Conservation (phyloP, 2,113 vertebrate genomes). For the Engraulis encrasicolus region DNA sequence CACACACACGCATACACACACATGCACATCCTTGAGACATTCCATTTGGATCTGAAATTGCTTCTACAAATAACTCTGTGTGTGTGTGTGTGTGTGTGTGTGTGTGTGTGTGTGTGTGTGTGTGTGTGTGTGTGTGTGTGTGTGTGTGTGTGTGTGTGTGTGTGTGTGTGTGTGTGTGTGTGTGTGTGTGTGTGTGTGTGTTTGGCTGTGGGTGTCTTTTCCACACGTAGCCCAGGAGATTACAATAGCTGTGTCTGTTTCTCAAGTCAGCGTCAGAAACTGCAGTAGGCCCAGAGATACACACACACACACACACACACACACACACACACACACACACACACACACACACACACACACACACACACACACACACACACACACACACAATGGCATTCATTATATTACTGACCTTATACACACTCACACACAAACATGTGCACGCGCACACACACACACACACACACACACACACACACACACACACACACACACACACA, state of each 20-base stretch:
- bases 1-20: no score
- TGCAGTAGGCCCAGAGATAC: slow-evolving; percentile 29
- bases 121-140: not conserved
- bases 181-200: no score
- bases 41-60: no score
- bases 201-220: not conserved
- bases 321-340: not conserved
- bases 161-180: not conserved
- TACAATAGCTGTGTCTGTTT: slow-evolving; percentile 56
- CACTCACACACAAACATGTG: not conserved
- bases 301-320: slow-evolving; percentile 41
- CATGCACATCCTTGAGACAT: no score
- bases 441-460: not conserved
- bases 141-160: not conserved
- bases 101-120: no score
- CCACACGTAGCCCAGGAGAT: not conserved
- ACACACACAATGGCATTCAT: not conserved
- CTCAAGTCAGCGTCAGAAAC: slow-evolving; percentile 30
- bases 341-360: not conserved
- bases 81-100: not conserved
- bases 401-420: no score
- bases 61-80: no score
- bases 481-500: not conserved
- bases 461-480: not conserved
- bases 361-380: not conserved